Base-by-base conservation (phyloP, 2,888 invertebrate species). In the Pseudolycoriella hygida region DNA sequence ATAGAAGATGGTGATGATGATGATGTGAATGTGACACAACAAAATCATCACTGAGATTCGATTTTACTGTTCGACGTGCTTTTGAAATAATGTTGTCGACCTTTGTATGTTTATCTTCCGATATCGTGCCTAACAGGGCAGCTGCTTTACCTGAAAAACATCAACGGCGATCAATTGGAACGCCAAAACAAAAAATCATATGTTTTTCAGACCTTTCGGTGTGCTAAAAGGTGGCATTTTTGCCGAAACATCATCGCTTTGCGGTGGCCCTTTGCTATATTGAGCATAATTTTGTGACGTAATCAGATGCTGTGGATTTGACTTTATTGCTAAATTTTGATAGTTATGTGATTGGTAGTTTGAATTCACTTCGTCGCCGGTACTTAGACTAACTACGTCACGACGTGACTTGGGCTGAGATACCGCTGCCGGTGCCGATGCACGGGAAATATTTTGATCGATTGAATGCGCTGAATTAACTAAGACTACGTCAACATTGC, bases 361-460 rank as follows among this genome's bases (percentile, higher is more conserved):
- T 43, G 59, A 66, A 49, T 60, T 50, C 11, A 50, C 68, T 58
- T 70, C 69, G 50, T 68, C 72, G 3, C 73, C 74, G 45, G 68
- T 56, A 56, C 68, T 68, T 42, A 57, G 54, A 49, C 57, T 55
- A 4, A 57, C 52, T 3, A 55, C 46, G 46, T 67, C 64, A 46
- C 66, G 59, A 48, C 50, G 60, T 10, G 20, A 43, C 14, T 40
- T 40, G 8, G 40, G 30, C 25, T 17, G 30, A 12, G 40, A 18
- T 2, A n/a, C 19, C 2, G 18, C 11, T n/a, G 10, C 18, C 40
- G 40, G 43, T 3, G 43, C 17, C 17, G 42, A 43, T 40, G 25
- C 12, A 43, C 11, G 39, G 30, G 38, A 38, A 15, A 5, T 17
- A 40, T 40, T 40, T 18, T 19, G 11, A 15, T 17, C 40, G 2